Conservation (phyloP, 2,888 invertebrate species). For the Linhomoeus sp. region DNA sequence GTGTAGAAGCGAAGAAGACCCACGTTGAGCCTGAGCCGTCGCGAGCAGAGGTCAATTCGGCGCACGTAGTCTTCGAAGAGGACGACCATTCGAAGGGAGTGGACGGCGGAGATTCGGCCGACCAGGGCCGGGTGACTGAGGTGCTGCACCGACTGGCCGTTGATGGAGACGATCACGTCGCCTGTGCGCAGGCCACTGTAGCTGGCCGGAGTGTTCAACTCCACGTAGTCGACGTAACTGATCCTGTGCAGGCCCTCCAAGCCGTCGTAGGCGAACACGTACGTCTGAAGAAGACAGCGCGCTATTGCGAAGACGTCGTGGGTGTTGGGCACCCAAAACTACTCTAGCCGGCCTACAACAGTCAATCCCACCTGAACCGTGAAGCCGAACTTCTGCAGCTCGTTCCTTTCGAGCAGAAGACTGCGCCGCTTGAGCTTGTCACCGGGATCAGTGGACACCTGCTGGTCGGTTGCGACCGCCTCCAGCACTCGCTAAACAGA, state of each 20-base stretch:
- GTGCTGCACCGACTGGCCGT: conserved; percentile 81
- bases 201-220: conserved; percentile 72
- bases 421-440: conserved; percentile 71
- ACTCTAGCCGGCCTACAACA: too few relatives aligned
- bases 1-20: too few relatives aligned
- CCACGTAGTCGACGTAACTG: conserved; percentile 89
- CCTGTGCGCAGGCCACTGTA: conserved; percentile 79
- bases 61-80: conserved; percentile 86
- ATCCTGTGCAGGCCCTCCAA: conserved; percentile 84
- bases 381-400: conserved; percentile 74
- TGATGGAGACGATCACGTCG: conserved; percentile 86
- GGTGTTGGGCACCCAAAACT: too few relatives aligned
- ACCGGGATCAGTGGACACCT: conserved; percentile 49
- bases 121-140: conserved; percentile 82
- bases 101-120: conserved; percentile 69
- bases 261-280: conserved; percentile 63
- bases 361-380: conserved; percentile 60
- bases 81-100: conserved; percentile 81
- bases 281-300: conserved; percentile 43
- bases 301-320: too few relatives aligned
- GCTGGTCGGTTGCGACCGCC: conserved; percentile 50
- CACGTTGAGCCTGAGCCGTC: conserved; percentile 42
- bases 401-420: conserved; percentile 56
- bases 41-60: conserved; percentile 81
- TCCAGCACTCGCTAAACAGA: conserved; percentile 36